phyloP scores from a whole-genome alignment of 2,113 vertebrate species.

The Himantopus leucocephalus region DNA sequence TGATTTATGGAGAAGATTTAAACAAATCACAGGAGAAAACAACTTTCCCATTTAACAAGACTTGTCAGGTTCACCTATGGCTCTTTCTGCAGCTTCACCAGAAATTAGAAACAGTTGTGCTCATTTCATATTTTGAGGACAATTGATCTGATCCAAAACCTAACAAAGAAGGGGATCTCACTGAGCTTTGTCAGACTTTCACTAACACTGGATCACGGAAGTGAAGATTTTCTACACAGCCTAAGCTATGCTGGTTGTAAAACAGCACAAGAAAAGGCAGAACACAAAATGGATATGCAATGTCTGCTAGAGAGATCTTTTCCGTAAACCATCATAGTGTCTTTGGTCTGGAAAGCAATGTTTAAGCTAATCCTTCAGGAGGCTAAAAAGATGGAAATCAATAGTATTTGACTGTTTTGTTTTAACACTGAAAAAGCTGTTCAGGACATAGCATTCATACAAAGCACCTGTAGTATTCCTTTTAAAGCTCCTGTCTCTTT shows the following conservation, averaged over 20 bases:
- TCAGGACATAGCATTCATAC: not conserved
- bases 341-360: not conserved
- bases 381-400: not conserved
- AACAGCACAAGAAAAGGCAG: not conserved
- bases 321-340: not conserved
- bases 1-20: not conserved
- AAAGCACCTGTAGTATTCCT: not conserved
- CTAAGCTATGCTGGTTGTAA: not conserved
- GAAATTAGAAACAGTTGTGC: not conserved
- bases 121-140: not conserved
- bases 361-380: not conserved
- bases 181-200: not conserved
- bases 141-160: not conserved
- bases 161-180: not conserved
- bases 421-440: not conserved
- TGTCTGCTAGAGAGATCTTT: not conserved
- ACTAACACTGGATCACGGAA: not conserved
- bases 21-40: not conserved
- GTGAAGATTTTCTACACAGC: not conserved
- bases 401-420: not conserved
- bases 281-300: not conserved
- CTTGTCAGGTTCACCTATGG: not conserved
- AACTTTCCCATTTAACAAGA: not conserved
- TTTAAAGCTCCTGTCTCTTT: not conserved
- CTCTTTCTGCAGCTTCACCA: not conserved